Conservation (phyloP, 1,140 invertebrate species). For the Neodiprion fabricii region DNA sequence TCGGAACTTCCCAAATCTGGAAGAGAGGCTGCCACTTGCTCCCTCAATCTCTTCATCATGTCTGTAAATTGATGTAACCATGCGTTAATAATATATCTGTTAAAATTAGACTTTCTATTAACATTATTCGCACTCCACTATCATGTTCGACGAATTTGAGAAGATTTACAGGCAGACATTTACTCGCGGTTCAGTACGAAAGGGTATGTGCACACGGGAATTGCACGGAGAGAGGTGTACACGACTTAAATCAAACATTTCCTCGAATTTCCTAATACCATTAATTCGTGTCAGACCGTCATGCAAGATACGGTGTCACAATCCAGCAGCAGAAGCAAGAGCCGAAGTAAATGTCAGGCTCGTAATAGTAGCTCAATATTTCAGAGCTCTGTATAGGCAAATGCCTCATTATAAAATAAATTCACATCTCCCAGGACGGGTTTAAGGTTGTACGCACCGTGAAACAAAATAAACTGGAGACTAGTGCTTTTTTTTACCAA, state of each 20-base stretch:
- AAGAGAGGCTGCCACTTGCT: constrained; percentile 44
- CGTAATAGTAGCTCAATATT: background rate
- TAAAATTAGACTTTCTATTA: background rate
- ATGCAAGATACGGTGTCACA: background rate
- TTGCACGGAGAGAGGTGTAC: background rate
- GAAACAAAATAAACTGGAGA: background rate
- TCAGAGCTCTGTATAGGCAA: background rate
- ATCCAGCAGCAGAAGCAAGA: background rate
- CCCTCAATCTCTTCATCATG: constrained; percentile 52
- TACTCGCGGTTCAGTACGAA: too few species aligned
- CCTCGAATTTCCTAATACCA: background rate
- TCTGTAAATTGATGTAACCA: constrained; percentile 44
- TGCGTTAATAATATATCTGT: constrained; percentile 13
- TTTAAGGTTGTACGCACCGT: background rate
- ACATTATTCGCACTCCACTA: too few species aligned
- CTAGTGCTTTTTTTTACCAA: background rate
- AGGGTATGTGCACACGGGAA: background rate
- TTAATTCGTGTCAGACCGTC: background rate
- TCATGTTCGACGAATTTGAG: too few species aligned
- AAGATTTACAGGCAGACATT: too few species aligned
- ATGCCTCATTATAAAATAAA: constrained; percentile 2
- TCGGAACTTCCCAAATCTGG: constrained; percentile 1
- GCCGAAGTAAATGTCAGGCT: too few species aligned
- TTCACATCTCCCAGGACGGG: background rate
- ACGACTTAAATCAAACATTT: background rate